Evolutionary conservation across 1,140 invertebrate species (phyloP), one percentile per base, ranked within the genome.

Genomic region (Sinella curviseta): DNA sequence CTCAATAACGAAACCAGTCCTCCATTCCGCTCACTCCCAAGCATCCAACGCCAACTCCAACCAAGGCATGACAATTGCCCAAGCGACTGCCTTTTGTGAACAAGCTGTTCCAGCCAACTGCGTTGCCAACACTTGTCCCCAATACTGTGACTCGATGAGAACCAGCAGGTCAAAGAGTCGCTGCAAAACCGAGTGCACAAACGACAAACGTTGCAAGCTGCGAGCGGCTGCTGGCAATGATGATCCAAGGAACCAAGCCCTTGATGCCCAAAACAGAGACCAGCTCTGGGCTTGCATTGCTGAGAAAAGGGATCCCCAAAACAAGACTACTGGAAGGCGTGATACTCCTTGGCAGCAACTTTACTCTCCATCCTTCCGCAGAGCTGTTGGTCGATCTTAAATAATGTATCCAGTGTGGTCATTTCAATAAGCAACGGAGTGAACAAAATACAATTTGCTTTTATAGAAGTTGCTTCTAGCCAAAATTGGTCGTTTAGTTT

Each of bases 231-330:
- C 33, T 28, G 77, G 67, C 28, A 34, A 12, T 20, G 77, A 78
- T 26, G 77, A 78, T 55, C 65, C 77, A 0, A 78, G 31, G 31
- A 78, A 78, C 70, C 35, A 34, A 73, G 70, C 70, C 0, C 34
- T 78, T 20, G 77, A 78, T 57, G 77, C 77, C 20, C 74, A 78
- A 57, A 78, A 55, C n/a, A 24, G 77, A 12, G 70, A 78, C 39
- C 77, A 78, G 35, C 48, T 78, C 17, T 78, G 77, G 77, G 77
- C 77, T n/a, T 78, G 77, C n/a, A 78, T 78, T 35, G 77, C 77
- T 24, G 77, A 78, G 26, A 78, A 74, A 39, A 74, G 77, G 33
- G 77, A 78, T 20, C 77, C 77, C 0, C 31, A 73, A 12, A 67
- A 48, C 24, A 74, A 30, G 24, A 74, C 39, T 1, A 78, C 77